Percentiles rank a stretch among this genome's conserved stretches.
phyloP scores from a whole-genome alignment of 2,888 invertebrate genomes.

The Coremacera marginata region DNA sequence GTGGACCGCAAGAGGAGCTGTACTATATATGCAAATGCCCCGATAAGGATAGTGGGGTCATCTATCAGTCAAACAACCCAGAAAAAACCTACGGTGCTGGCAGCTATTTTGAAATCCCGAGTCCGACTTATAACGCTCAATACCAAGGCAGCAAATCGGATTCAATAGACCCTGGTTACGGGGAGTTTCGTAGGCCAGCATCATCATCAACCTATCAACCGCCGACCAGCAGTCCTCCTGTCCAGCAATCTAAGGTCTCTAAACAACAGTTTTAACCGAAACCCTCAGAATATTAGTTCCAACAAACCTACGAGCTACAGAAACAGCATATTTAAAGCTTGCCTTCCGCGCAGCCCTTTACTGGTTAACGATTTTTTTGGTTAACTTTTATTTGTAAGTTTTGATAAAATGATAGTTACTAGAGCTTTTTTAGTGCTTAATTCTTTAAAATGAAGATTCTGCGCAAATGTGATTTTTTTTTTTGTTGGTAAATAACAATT shows the following conservation, averaged over 20 bases:
- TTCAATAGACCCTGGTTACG: background rate
- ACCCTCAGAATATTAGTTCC: background rate
- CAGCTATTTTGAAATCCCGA: background rate
- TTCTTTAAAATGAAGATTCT: too few relatives aligned
- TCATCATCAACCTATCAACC: background rate
- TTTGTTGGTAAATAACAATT: too few relatives aligned
- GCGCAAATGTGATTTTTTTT: too few relatives aligned
- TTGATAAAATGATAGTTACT: too few relatives aligned
- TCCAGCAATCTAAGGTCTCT: background rate
- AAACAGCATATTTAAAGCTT: background rate
- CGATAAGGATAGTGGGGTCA: constrained; percentile 37
- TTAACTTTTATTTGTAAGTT: too few relatives aligned
- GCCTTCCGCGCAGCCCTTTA: constrained; percentile 15
- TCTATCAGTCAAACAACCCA: background rate
- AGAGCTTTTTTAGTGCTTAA: too few relatives aligned
- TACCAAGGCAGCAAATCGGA: background rate
- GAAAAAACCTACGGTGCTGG: background rate
- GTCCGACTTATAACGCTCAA: background rate
- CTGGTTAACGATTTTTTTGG: background rate
- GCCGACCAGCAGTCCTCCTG: background rate
- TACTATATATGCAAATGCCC: constrained; percentile 64
- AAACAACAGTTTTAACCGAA: background rate
- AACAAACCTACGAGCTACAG: background rate
- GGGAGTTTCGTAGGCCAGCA: background rate
- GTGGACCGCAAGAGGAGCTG: constrained; percentile 59